phyloP scores from a whole-genome alignment of 2,113 vertebrate species.

The Chaetorhynchus papuensis region DNA sequence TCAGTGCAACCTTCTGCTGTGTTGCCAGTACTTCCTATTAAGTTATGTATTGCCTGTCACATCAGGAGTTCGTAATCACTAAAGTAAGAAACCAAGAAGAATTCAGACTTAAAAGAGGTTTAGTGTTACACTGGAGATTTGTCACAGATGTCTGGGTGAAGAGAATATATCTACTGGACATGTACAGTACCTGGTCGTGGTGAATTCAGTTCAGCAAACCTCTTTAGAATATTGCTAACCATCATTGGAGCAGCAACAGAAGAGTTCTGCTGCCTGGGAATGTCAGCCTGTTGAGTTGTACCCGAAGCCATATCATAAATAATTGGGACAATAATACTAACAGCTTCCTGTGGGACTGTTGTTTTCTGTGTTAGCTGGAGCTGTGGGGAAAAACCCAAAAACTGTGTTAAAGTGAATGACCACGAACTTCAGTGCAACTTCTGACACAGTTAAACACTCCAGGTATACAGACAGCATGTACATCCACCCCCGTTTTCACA shows the following conservation, averaged over 20 bases:
- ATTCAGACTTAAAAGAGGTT: constrained; percentile 44
- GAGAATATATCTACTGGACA: constrained; percentile 70
- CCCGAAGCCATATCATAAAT: constrained; percentile 99
- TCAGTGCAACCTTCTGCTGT: constrained; percentile 61
- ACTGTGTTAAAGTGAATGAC: not conserved
- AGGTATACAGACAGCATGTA: not conserved
- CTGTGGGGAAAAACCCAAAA: constrained; percentile 64
- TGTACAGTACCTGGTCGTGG: constrained; percentile 86
- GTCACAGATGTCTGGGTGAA: constrained; percentile 58
- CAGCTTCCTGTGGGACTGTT: constrained; percentile 86
- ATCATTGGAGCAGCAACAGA: constrained; percentile 94
- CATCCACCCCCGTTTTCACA: not conserved
- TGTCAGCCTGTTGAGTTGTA: constrained; percentile 97
- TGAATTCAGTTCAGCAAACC: constrained; percentile 97
- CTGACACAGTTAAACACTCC: not conserved
- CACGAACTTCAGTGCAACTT: not conserved
- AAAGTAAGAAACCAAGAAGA: constrained; percentile 23
- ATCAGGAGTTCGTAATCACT: not conserved
- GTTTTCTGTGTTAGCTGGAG: constrained; percentile 96
- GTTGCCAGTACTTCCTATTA: constrained; percentile 56
- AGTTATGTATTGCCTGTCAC: constrained; percentile 16
- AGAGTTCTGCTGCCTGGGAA: constrained; percentile 96
- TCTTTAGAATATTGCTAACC: constrained; percentile 97
- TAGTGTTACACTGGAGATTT: constrained; percentile 59
- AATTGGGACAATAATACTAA: constrained; percentile 98